Evolutionary conservation across 2,888 invertebrate genomes (phyloP).

Genomic region (Drosophila gaucha): DNA sequence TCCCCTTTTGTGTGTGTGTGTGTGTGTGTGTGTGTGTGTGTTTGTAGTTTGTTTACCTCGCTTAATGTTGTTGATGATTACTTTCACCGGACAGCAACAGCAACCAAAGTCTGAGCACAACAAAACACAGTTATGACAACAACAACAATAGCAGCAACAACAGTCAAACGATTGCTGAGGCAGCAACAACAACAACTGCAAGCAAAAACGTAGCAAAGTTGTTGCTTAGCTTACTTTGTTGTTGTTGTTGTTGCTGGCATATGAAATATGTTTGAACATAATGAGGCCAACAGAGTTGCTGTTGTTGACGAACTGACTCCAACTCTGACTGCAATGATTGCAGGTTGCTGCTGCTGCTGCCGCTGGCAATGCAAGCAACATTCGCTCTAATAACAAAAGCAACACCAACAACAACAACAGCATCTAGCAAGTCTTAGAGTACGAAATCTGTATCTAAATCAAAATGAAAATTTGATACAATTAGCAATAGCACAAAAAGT

Average conservation of each 20-base stretch:
- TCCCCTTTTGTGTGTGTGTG: slow-evolving; percentile 13
- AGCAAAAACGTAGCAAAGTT: slow-evolving; percentile 52
- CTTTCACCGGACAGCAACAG: slow-evolving; percentile 75
- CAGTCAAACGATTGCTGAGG: slow-evolving; percentile 51
- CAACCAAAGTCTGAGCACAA: slow-evolving; percentile 61
- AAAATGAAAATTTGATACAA: slow-evolving; percentile 73
- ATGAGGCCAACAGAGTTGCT: slow-evolving; percentile 68
- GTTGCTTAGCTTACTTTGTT: slow-evolving; percentile 51
- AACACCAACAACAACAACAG: slow-evolving; percentile 32
- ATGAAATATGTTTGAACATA: slow-evolving; percentile 77
- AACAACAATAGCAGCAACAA: slow-evolving; percentile 45
- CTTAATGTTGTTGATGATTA: slow-evolving; percentile 73
- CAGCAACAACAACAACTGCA: slow-evolving; percentile 24
- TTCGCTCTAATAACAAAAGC: slow-evolving; percentile 17
- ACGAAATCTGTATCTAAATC: slow-evolving; percentile 69
- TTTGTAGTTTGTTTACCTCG: slow-evolving; percentile 65
- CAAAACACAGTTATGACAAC: slow-evolving; percentile 74
- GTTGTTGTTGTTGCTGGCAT: slow-evolving; percentile 55
- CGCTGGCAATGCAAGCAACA: slow-evolving; percentile 31
- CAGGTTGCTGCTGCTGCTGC: slow-evolving; percentile 57
- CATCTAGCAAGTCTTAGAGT: slow-evolving; percentile 17
- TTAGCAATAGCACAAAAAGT: slow-evolving; percentile 61
- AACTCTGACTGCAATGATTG: slow-evolving; percentile 54
- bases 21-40: slow-evolving; percentile 8
- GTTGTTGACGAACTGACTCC: slow-evolving; percentile 50